Evolutionary conservation across 2,888 invertebrate species (phyloP), one percentile per base, ranked within the genome.

Genomic region (Buathra laborator): DNA sequence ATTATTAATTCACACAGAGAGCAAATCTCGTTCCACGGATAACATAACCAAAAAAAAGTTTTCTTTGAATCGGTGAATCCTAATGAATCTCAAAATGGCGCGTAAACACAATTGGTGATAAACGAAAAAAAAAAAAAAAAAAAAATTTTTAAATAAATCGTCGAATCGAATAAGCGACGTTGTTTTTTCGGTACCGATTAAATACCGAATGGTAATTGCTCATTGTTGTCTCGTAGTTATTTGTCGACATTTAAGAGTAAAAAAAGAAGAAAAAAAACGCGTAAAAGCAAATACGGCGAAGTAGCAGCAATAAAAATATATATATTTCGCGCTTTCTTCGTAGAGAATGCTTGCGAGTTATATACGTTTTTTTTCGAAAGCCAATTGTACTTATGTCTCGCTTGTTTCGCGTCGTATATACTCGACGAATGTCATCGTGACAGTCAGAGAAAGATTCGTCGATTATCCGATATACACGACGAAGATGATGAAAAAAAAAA

Each of bases 311-410:
- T 81, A 81, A 84, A 78, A 77, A 78, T 64, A 81, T 68, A 78
- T 78, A 77, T 78, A 85, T 79, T 85, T 85, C 81, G 68, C 75
- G 81, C 81, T 85, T 84, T 81, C 64, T 81, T 85, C 84, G 75
- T 78, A 81, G 81, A 75, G 62, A 67, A 85, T 81, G 72, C 81
- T 78, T 70, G 68, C 78, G 81, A 81, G 67, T 70, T 64, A 70
- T 44, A 68, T 75, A 64, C 46, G 46, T 70, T 70, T 29, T 68
- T 78, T 56, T 80, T 81, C 78, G 46, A 70, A 84, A 81, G 81
- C 81, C 81, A 81, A 78, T 62, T 81, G 84, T 84, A 81, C 81
- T 81, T 84, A 81, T 68, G 72, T 68, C 76, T 81, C 81, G 76
- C 67, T 62, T 77, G 76, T 81, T 81, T 67, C 29, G 37, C 37